Evolutionary conservation across 2,888 invertebrate genomes (phyloP).

Genomic region (Diarsia brunnea): DNA sequence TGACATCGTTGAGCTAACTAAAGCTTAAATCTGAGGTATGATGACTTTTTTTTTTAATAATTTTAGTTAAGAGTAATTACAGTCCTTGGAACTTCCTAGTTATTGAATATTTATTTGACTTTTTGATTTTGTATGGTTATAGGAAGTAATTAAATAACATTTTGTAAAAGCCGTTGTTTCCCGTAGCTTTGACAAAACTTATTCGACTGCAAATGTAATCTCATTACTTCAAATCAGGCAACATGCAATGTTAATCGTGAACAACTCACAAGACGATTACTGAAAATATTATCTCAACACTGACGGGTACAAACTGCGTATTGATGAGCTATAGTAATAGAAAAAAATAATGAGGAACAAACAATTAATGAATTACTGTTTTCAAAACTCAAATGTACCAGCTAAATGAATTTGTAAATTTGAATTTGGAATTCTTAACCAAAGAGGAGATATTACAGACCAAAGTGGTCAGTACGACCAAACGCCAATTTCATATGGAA

Average conservation of each 20-base stretch:
- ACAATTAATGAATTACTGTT: too few relatives aligned
- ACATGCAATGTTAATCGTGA: background rate
- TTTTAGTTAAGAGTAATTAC: background rate
- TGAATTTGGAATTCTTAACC: too few relatives aligned
- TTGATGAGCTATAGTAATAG: slow-evolving; percentile 20
- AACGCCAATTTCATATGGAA: too few relatives aligned
- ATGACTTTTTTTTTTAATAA: background rate
- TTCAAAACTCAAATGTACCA: too few relatives aligned
- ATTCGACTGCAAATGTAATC: background rate
- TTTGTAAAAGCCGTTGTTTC: background rate
- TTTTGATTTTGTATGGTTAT: background rate
- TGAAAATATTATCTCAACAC: background rate
- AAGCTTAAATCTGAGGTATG: background rate
- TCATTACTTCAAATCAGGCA: background rate
- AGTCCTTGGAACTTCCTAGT: too few relatives aligned
- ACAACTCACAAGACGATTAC: background rate
- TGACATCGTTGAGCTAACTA: too few relatives aligned
- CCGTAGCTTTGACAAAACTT: background rate
- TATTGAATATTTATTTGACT: background rate
- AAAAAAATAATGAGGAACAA: too few relatives aligned
- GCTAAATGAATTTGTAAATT: too few relatives aligned
- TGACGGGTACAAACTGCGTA: slow-evolving; percentile 5
- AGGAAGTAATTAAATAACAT: too few relatives aligned
- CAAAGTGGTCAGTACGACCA: too few relatives aligned
- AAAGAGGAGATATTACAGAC: too few relatives aligned